Evolutionary conservation across 2,797 vertebrate genomes (phyloP).

Genomic region (Meda fulgida): DNA sequence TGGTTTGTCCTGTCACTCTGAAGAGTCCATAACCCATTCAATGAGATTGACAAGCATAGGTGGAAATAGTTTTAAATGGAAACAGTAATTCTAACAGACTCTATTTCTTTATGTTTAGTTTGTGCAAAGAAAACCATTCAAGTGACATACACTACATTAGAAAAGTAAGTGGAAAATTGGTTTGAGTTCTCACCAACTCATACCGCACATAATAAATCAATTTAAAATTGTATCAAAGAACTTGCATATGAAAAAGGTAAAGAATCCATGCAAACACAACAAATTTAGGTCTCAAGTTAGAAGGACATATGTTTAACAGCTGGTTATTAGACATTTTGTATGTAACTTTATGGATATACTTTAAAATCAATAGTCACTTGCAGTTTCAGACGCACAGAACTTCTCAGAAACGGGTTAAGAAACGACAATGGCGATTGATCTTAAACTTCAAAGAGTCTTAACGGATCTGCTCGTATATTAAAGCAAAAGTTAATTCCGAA

Average conservation of each 20-base stretch:
- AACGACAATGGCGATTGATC: constrained; percentile 17
- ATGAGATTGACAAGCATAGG: constrained; percentile 18
- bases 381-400: neutral
- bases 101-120: no score
- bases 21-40: constrained; percentile 5
- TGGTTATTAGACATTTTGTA: neutral
- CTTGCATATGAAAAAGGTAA: neutral
- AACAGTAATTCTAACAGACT: constrained; percentile 18
- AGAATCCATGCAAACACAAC: neutral
- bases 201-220: no score
- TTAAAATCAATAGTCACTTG: neutral
- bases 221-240: neutral
- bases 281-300: neutral
- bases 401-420: neutral
- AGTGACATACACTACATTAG: no score
- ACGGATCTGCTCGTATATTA: constrained; percentile 10
- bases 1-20: neutral
- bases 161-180: no score
- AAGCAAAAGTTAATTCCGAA: constrained; percentile 40
- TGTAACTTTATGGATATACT: neutral
- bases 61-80: constrained; percentile 27
- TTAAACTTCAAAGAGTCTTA: constrained; percentile 23
- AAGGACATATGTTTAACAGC: neutral
- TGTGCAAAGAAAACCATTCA: neutral
- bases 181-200: neutral